Evolutionary conservation across 2,797 vertebrate species (phyloP).

Genomic region (Eremophila alpestris): DNA sequence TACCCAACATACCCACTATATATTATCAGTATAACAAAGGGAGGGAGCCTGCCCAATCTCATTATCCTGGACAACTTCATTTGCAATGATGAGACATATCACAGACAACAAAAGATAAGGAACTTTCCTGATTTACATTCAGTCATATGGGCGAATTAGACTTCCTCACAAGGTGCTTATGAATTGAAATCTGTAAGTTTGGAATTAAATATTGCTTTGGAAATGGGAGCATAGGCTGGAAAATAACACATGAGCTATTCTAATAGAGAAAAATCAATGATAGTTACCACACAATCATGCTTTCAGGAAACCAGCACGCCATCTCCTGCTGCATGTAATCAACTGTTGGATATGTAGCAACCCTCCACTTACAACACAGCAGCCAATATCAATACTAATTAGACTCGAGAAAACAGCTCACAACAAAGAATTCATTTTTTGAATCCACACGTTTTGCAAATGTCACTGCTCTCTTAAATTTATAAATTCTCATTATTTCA

Average conservation of each 20-base stretch:
- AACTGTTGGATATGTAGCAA: not conserved
- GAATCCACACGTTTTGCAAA: not conserved
- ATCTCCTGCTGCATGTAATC: not conserved
- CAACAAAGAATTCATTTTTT: not conserved
- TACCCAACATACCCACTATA: accelerated
- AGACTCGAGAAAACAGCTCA: not conserved
- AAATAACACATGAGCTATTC: not conserved
- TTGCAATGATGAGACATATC: not conserved
- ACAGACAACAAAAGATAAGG: not conserved
- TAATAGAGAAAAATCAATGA: not conserved
- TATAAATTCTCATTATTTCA: slow-evolving; percentile 2
- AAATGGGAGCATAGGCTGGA: not conserved
- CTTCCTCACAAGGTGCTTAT: not conserved
- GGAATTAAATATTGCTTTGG: not conserved
- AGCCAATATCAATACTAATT: slow-evolving; percentile 13
- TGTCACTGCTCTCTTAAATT: not conserved
- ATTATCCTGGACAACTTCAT: not conserved
- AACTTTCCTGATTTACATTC: not conserved
- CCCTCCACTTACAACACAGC: not conserved
- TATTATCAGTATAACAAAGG: not conserved
- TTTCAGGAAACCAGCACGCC: not conserved
- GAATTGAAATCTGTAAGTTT: not conserved
- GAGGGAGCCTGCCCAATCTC: not conserved
- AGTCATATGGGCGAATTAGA: not conserved
- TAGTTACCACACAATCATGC: not conserved